Evolutionary conservation across 2,797 vertebrate species (phyloP).

Genomic region (Streptopelia turtur): DNA sequence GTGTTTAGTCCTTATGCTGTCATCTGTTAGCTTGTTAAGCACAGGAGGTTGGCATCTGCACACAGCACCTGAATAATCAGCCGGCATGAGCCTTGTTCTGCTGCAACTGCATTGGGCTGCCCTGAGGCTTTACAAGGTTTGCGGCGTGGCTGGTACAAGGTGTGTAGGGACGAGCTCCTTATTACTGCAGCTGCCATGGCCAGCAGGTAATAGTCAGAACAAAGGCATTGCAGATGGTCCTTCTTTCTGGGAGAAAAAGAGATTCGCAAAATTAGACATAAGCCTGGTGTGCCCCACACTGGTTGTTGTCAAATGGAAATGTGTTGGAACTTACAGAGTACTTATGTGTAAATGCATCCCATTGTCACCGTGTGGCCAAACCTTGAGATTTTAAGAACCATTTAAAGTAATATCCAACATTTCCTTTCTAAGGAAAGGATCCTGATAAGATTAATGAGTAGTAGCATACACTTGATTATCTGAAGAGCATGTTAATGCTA

Average conservation of each 20-base stretch:
- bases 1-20: background rate
- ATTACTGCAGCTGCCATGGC: background rate
- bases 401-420: background rate
- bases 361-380: background rate
- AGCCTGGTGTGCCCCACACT: background rate
- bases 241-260: background rate
- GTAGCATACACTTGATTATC: background rate
- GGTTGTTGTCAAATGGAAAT: background rate
- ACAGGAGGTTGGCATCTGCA: background rate
- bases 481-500: background rate
- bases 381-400: background rate
- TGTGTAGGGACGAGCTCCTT: background rate
- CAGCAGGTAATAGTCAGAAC: background rate
- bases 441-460: background rate
- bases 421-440: background rate
- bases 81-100: fast-evolving
- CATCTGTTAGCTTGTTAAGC: background rate
- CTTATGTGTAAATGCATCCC: fast-evolving
- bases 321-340: background rate
- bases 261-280: background rate
- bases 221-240: background rate
- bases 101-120: background rate
- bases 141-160: fast-evolving
- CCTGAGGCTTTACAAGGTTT: background rate
- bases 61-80: fast-evolving